These are phyloP conservation scores for Chlorops oryzae DNA, from an alignment of 1,140 invertebrate species.

Conservation along the genomic window DNA sequence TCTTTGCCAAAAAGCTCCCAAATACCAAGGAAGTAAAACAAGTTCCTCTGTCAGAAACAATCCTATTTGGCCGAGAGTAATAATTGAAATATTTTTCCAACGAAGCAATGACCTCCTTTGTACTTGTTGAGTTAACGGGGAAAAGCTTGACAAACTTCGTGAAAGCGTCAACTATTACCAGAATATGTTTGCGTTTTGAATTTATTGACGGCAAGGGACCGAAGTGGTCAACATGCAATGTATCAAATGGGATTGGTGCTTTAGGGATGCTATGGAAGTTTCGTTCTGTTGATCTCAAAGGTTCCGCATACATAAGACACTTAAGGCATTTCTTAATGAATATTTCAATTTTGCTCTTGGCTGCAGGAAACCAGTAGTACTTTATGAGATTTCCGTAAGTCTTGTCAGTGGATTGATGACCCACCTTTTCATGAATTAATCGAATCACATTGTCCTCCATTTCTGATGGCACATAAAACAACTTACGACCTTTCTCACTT, in stretches of 20 bases:
- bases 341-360: too few species aligned
- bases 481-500: background rate
- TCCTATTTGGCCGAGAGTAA: conserved; percentile 17
- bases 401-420: too few species aligned
- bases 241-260: background rate
- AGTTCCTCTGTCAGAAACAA: conserved; percentile 29
- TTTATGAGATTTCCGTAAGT: too few species aligned
- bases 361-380: too few species aligned
- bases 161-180: conserved; percentile 40
- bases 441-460: too few species aligned
- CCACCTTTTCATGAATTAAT: too few species aligned
- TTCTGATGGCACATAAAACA: conserved; percentile 24
- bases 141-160: conserved; percentile 15
- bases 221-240: too few species aligned
- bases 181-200: too few species aligned
- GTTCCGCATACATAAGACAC: too few species aligned
- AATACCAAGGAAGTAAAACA: conserved; percentile 29
- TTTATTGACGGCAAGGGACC: too few species aligned
- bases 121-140: conserved; percentile 10
- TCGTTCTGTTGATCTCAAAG: background rate
- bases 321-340: background rate
- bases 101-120: conserved; percentile 24
- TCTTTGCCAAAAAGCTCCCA: conserved; percentile 5
- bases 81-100: conserved; percentile 15
- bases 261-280: background rate